A percentile compares a stretch with the other conserved stretches of the same genome.
These are phyloP conservation scores for human DNA, from an alignment of 2,113 vertebrate species.

Conservation along the genomic window DNA sequence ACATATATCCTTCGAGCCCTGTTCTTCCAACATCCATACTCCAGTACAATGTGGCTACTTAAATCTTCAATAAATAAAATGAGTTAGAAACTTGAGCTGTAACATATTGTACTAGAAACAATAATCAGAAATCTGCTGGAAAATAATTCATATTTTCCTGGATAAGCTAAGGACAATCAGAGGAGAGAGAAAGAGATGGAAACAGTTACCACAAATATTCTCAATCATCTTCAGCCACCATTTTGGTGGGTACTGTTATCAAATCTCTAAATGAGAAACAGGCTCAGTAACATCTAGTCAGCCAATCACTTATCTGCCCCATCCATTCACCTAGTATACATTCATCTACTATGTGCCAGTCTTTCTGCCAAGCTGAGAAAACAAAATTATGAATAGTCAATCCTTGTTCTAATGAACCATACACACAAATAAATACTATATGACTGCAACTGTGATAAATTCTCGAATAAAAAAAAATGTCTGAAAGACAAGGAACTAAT, in stretches of 20 bases:
- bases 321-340: background rate
- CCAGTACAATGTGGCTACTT: background rate
- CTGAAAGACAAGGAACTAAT: background rate
- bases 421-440: background rate
- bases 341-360: background rate
- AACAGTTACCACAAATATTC: slow-evolving; percentile 9
- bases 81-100: background rate
- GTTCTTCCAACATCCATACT: background rate
- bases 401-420: slow-evolving; percentile 25
- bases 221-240: background rate
- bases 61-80: slow-evolving; percentile 40
- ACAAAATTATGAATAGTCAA: slow-evolving; percentile 2
- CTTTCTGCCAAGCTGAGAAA: background rate
- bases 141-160: background rate
- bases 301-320: background rate
- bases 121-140: background rate
- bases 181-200: background rate
- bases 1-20: background rate
- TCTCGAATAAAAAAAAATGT: background rate
- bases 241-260: background rate
- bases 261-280: background rate
- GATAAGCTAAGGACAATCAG: slow-evolving; percentile 1
- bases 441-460: background rate
- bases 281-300: background rate
- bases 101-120: background rate